A percentile compares a stretch with the other conserved stretches of the same genome.
phyloP scores from a whole-genome alignment of 2,888 invertebrate genomes.

The Malthinus flaveolus region DNA sequence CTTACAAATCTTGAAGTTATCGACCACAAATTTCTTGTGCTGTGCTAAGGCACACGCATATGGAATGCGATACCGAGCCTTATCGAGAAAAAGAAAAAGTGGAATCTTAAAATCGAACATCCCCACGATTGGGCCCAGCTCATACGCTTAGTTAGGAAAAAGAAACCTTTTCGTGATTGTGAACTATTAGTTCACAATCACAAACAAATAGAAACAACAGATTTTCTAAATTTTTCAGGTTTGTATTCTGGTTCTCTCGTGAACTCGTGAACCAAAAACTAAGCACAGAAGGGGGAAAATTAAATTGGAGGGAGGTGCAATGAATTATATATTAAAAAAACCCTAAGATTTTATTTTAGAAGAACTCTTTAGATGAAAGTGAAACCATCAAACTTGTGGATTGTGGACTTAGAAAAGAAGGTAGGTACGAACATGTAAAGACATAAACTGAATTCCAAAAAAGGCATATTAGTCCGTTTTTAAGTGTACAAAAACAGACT shows the following conservation, averaged over 20 bases:
- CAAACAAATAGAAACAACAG: background rate
- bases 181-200: too few species aligned
- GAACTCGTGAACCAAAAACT: background rate
- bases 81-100: too few species aligned
- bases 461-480: too few species aligned
- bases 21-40: background rate
- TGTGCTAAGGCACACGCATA: background rate
- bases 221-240: background rate
- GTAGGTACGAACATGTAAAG: too few species aligned
- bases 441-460: too few species aligned
- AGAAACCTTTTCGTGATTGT: too few species aligned
- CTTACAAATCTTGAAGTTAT: conserved; percentile 5
- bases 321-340: background rate
- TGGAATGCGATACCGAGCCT: background rate
- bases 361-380: background rate
- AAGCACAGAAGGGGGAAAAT: background rate
- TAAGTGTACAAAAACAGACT: too few species aligned
- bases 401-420: too few species aligned
- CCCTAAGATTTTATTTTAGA: background rate
- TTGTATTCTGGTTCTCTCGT: background rate
- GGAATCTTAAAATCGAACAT: too few species aligned
- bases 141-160: too few species aligned
- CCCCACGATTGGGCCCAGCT: too few species aligned
- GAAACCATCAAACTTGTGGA: conserved; percentile 3
- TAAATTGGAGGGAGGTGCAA: background rate